phyloP scores from a whole-genome alignment of 2,888 invertebrate genomes.

The Venusia cambrica region DNA sequence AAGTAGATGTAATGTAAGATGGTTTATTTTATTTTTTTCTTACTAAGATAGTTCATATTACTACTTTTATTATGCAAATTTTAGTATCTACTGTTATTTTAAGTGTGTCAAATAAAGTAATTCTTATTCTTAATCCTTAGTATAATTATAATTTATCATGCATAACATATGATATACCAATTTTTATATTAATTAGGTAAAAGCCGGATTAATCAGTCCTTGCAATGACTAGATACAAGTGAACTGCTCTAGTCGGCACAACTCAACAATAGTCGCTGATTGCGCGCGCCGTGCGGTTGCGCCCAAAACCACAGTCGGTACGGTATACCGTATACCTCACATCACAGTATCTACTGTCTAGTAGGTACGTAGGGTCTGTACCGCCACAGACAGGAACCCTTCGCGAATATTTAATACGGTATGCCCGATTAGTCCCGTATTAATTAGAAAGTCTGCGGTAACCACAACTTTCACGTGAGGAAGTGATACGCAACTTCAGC shows the following conservation, averaged over 20 bases:
- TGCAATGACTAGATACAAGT: conserved; percentile 10
- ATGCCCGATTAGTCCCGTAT: conserved; percentile 45
- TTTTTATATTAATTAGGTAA: too few species aligned
- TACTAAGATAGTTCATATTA: too few species aligned
- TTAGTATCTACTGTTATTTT: too few species aligned
- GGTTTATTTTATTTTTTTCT: too few species aligned
- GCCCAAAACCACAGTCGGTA: conserved; percentile 39
- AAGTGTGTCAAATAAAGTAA: too few species aligned
- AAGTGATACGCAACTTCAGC: conserved; percentile 1
- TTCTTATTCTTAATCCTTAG: too few species aligned
- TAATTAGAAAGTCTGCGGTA: conserved; percentile 37
- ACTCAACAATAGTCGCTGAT: conserved; percentile 56
- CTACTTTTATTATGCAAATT: too few species aligned
- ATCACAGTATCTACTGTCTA: conserved; percentile 19
- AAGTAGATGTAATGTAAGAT: too few species aligned
- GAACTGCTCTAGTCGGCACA: conserved; percentile 5
- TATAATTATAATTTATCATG: too few species aligned
- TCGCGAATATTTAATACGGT: conserved; percentile 46
- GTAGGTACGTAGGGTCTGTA: conserved; percentile 32
- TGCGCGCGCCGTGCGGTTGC: conserved; percentile 57
- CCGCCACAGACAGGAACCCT: conserved; percentile 37
- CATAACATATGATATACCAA: too few species aligned
- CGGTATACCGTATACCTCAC: too few species aligned
- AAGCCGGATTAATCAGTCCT: conserved; percentile 10
- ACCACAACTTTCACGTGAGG: conserved; percentile 17